A percentile compares a stretch with the other conserved stretches of the same genome.
These are phyloP conservation scores for Lithophane leautieri DNA, from an alignment of 2,888 invertebrate species.

Conservation along the genomic window DNA sequence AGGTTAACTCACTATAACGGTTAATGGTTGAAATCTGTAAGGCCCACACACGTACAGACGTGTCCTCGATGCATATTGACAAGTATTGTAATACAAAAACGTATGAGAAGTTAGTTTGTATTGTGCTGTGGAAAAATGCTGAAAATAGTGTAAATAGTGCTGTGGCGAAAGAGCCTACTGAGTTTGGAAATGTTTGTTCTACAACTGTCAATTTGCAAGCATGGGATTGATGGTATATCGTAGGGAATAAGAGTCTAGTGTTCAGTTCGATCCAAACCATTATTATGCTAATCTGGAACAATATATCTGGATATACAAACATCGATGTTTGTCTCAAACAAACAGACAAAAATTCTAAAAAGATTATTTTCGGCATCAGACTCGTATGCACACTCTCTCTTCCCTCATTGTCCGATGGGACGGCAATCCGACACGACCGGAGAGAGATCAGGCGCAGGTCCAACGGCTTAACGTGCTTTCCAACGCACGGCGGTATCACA, in stretches of 20 bases:
- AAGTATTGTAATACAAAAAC: conserved; percentile 44
- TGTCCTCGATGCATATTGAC: conserved; percentile 69
- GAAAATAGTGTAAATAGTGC: conserved; percentile 19
- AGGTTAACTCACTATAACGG: conserved; percentile 47
- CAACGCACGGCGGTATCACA: too few species aligned
- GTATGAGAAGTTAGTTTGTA: conserved; percentile 32
- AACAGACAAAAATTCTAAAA: too few species aligned
- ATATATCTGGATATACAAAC: too few species aligned
- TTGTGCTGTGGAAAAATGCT: not conserved
- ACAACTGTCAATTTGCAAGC: not conserved
- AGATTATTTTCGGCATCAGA: too few species aligned
- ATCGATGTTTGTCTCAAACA: too few species aligned
- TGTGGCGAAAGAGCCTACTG: conserved; percentile 9
- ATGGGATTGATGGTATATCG: not conserved
- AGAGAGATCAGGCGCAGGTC: too few species aligned
- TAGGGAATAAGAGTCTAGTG: not conserved
- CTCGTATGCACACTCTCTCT: too few species aligned
- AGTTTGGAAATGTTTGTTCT: not conserved
- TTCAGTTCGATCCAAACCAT: not conserved
- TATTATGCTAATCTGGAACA: too few species aligned
- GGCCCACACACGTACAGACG: conserved; percentile 17
- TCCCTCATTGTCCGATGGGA: too few species aligned
- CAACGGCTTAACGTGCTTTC: too few species aligned
- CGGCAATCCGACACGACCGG: too few species aligned
- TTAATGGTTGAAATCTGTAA: conserved; percentile 48